Evolutionary conservation across 2,797 vertebrate species (phyloP).

Genomic region (Bradypodion ventrale): DNA sequence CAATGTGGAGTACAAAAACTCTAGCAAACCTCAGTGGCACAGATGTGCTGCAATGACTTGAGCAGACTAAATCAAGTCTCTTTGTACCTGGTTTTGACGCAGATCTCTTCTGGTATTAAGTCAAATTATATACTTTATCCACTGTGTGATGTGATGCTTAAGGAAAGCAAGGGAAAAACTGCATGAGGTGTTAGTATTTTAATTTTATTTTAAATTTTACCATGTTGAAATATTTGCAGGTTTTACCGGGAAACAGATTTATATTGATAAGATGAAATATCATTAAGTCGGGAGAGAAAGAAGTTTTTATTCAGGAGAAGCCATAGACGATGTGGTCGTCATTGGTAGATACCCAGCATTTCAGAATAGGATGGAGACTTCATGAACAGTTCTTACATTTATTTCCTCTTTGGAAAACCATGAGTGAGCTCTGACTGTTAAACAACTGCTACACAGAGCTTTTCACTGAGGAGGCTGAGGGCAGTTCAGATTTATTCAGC

Average conservation of each 20-base stretch:
- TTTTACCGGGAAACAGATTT: not conserved
- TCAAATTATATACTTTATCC: not conserved
- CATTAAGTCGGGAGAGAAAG: too few relatives aligned
- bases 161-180: not conserved
- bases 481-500: not conserved
- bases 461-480: not conserved
- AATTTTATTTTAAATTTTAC: not conserved
- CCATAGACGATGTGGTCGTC: not conserved
- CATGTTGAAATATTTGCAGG: not conserved
- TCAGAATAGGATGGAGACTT: not conserved
- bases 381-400: not conserved
- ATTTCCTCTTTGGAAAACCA: not conserved
- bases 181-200: not conserved
- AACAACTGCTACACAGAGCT: not conserved
- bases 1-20: not conserved
- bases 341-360: constrained; percentile 11
- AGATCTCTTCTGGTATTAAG: not conserved
- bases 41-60: not conserved
- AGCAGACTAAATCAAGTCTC: not conserved
- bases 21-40: not conserved
- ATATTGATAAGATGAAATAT: too few relatives aligned
- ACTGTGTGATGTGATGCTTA: not conserved
- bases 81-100: not conserved
- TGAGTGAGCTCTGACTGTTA: not conserved
- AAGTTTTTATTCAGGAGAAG: not conserved